These are phyloP conservation scores for Notoglanidium macrostoma DNA, from an alignment of 2,797 vertebrate species.

Conservation along the genomic window DNA sequence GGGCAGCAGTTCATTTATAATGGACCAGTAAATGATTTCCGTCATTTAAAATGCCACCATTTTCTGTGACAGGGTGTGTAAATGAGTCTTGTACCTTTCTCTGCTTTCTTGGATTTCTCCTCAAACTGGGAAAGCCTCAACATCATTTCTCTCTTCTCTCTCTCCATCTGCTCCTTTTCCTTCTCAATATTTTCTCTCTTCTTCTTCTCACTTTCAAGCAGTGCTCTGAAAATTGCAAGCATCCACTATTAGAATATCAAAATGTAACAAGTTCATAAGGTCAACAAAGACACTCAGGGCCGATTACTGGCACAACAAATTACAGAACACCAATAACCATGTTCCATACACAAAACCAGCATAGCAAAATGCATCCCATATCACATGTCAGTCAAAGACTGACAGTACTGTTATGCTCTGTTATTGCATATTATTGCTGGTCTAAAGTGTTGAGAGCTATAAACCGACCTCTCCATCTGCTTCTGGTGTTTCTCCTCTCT, in stretches of 20 bases:
- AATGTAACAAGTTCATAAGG: neutral
- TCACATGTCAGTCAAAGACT: neutral
- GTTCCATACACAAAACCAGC: conserved; percentile 29
- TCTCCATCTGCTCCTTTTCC: conserved; percentile 91
- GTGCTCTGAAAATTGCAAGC: conserved; percentile 74
- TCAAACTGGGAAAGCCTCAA: conserved; percentile 85
- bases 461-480: conserved; percentile 80
- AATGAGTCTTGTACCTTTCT: conserved; percentile 78
- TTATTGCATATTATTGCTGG: neutral
- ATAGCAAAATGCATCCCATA: conserved; percentile 5
- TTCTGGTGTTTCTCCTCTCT: conserved; percentile 90
- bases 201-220: conserved; percentile 89
- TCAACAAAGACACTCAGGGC: neutral
- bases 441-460: neutral
- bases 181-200: conserved; percentile 85
- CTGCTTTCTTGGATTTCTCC: conserved; percentile 90
- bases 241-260: neutral
- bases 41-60: neutral
- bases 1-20: conserved; percentile 41
- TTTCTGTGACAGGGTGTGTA: neutral
- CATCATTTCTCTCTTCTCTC: conserved; percentile 90
- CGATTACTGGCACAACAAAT: neutral
- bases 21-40: neutral
- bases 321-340: conserved; percentile 12
- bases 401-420: neutral